Conservation (phyloP, 2,888 invertebrate species). For the Adelphocoris suturalis region DNA sequence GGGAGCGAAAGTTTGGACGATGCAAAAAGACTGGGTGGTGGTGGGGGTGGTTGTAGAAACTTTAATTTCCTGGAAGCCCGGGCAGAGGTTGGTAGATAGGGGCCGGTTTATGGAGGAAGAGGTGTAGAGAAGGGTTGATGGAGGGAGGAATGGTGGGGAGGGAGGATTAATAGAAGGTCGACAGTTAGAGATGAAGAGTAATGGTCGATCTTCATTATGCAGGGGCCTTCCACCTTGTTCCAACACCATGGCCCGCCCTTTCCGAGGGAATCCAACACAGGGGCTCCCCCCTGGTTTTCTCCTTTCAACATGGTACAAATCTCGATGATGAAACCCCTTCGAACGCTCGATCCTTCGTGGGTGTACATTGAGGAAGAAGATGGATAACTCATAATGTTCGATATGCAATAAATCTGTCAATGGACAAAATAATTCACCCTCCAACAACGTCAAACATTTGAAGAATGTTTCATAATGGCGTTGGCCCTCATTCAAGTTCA, state of each 20-base stretch:
- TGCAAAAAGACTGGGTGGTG: slow-evolving; percentile 4
- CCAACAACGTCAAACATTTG: no score
- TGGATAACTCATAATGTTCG: neutral
- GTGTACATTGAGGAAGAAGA: neutral
- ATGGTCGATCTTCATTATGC: slow-evolving; percentile 73
- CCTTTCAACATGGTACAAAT: slow-evolving; percentile 52
- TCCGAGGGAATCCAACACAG: slow-evolving; percentile 6
- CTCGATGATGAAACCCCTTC: slow-evolving; percentile 45
- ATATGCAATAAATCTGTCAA: neutral
- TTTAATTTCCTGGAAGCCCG: slow-evolving; percentile 63
- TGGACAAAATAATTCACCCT: neutral
- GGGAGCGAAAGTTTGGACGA: slow-evolving; percentile 58
- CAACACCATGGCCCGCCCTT: slow-evolving; percentile 41
- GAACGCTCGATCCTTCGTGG: neutral
- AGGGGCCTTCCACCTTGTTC: slow-evolving; percentile 62
- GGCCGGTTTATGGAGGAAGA: neutral
- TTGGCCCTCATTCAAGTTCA: no score
- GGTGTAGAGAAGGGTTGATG: neutral
- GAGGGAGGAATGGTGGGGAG: slow-evolving; percentile 20
- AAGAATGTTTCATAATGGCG: no score
- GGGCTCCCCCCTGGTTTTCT: slow-evolving; percentile 4
- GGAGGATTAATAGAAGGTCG: slow-evolving; percentile 73
- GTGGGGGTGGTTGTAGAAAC: slow-evolving; percentile 37
- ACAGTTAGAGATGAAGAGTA: slow-evolving; percentile 73
- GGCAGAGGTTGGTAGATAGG: slow-evolving; percentile 31